Base-by-base conservation (phyloP, 1,140 invertebrate genomes). In the Formica exsecta region DNA sequence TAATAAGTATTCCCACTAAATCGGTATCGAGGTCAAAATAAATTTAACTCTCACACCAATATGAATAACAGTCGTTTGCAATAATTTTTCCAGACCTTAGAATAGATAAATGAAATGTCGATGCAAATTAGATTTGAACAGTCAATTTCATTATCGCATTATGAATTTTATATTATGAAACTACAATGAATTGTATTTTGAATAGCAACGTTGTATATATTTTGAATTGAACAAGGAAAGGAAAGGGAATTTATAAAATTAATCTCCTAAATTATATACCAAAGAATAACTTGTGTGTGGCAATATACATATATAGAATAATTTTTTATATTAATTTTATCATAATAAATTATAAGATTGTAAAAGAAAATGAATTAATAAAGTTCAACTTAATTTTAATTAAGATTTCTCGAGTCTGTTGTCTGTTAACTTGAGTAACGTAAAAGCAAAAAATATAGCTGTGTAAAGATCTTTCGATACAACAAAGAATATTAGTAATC, bases 11-110 rank as follows among this genome's bases (percentile, higher is more conserved):
- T 66, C 32, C 32, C n/a, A 41, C 44, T 25, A 22, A 66, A 79
- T 44, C 62, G 76, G 54, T 62, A 80, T 80, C 76, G 48, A n/a
- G 22, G 32, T 6, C 25, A 41, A 80, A 80, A 41, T 70, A 70
- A 68, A 80, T 80, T 80, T 22, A 68, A 22, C 29, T 66, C 19
- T 66, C 44, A 38, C n/a, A n/a, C 11, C 44, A 38, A 38, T n/a
- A 16, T 57, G 44, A 32, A 80, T 68, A 80, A 80, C 5, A 36
- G 22, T 70, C 36, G 32, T 80, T 80, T 25, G 64, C 48, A 29
- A 51, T 25, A 57, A 80, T 70, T 80, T 65, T 32, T 80, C 65
- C 32, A 51, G 62, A 54, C 70, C 36, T 68, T 68, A 29, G 48
- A 25, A 80, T 70, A 57, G 25, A 13, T 6, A 70, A 57, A 29